A percentile compares a stretch with the other conserved stretches of the same genome.
These are phyloP conservation scores for Aplysina aerophoba DNA, from an alignment of 37 sponge, comb jelly and placozoan species.

Conservation along the genomic window DNA sequence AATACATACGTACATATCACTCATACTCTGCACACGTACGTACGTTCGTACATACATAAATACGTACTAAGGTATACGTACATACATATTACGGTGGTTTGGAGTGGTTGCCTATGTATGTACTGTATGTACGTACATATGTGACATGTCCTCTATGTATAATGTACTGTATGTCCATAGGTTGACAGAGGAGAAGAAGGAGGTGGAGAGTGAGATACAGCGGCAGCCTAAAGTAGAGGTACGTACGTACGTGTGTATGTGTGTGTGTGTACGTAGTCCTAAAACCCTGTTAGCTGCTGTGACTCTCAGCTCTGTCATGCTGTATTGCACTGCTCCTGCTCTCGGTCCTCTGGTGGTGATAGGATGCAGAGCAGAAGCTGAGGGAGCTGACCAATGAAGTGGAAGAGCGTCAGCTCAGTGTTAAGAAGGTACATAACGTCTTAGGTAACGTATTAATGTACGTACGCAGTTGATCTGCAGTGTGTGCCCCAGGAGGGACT, in stretches of 20 bases:
- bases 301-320: no score
- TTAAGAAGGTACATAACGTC: not conserved
- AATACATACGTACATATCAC: no score
- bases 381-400: slow-evolving; percentile 4
- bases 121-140: no score
- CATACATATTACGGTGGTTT: no score
- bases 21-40: no score
- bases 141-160: no score
- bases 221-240: slow-evolving; percentile 15
- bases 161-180: not conserved
- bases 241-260: slow-evolving; percentile 18
- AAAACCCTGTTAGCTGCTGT: not conserved
- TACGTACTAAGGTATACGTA: no score
- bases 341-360: not conserved
- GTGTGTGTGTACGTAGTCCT: not conserved
- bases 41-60: no score
- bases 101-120: no score
- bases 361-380: slow-evolving; percentile 21
- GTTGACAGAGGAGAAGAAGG: slow-evolving; percentile 27
- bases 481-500: not conserved
- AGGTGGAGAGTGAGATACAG: slow-evolving; percentile 23
- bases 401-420: slow-evolving; percentile 1
- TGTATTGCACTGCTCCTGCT: not conserved
- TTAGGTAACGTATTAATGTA: no score
- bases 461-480: not conserved